phyloP scores from a whole-genome alignment of 35 echinoderm and acorn worm genomes.

The Ophioderma brevispina region DNA sequence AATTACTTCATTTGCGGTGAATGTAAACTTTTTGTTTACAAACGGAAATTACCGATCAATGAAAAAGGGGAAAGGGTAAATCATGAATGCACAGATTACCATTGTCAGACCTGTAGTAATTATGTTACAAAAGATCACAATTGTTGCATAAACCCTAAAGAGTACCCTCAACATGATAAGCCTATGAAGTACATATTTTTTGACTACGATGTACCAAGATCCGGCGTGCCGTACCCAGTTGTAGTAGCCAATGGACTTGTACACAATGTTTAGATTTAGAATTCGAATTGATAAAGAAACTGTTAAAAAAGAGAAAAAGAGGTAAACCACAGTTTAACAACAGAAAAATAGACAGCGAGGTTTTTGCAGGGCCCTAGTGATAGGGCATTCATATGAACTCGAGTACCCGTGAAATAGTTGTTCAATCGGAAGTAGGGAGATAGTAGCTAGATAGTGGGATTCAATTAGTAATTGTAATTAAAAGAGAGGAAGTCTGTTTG shows the following conservation, averaged over 20 bases:
- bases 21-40: background rate
- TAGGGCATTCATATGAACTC: too few species aligned
- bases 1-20: background rate
- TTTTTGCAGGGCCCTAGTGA: too few species aligned
- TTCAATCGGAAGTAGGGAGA: too few species aligned
- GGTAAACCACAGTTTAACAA: too few species aligned
- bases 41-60: background rate
- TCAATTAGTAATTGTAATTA: too few species aligned
- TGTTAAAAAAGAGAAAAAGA: background rate
- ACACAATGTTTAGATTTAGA: background rate
- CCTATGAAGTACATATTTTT: conserved; percentile 73
- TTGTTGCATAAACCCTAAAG: background rate
- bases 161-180: background rate
- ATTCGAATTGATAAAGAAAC: background rate
- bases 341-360: too few species aligned
- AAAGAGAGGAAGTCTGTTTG: too few species aligned
- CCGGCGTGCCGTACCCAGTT: conserved; percentile 38
- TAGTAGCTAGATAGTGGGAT: too few species aligned
- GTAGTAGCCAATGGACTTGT: conserved; percentile 56
- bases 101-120: background rate
- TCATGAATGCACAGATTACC: background rate
- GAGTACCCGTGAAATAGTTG: too few species aligned
- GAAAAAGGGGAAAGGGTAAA: background rate
- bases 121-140: background rate
- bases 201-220: conserved; percentile 75